Base-by-base conservation (phyloP, 2,113 vertebrate species). In the Sterrhoptilus dennistouni region DNA sequence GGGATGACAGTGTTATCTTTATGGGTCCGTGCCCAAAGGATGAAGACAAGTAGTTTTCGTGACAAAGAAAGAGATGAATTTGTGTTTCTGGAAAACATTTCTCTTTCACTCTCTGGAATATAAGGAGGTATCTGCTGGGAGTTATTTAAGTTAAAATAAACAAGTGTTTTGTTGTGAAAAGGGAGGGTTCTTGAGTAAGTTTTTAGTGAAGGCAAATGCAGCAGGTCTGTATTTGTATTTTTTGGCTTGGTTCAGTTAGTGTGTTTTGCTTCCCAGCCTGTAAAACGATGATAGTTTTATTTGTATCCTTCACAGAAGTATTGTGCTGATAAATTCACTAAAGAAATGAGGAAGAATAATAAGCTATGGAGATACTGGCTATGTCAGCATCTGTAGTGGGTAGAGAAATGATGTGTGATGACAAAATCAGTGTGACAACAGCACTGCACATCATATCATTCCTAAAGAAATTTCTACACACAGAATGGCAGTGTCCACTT, bases 31-130 rank as follows among this genome's bases (percentile, higher is more conserved):
- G 95, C 59, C 45, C 88, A 71, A 31, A 18, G 65, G 92, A 95
- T 78, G 72, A 94, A 94, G 82, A 92, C 3, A 4, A 91, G 85
- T 60, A 14, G 53, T 53, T 88, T 54, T 93, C 31, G 9, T 53
- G 68, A 71, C 85, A 83, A 90, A 93, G 50, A 74, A 83, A 70
- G 45, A 87, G 56, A 81, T 89, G 54, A 60, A n/a, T 35, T 61
- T 72, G 14, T 40, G 42, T 49, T 91, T 86, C 64, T 90, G 65
- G 40, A 53, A 89, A 86, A 71, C 12, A 12, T 17, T 83, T 74
- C 6, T 92, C 36, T 76, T 69, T 84, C 57, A 68, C 29, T 72
- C 17, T 23, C 79, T 83, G 53, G 61, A 71, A 27, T 60, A 38
- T n/a, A 71, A 68, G 25, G 53, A 84, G 22, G 6, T 65, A 38